Conservation (phyloP, 2,888 invertebrate species). For the Cyclophora punctaria region DNA sequence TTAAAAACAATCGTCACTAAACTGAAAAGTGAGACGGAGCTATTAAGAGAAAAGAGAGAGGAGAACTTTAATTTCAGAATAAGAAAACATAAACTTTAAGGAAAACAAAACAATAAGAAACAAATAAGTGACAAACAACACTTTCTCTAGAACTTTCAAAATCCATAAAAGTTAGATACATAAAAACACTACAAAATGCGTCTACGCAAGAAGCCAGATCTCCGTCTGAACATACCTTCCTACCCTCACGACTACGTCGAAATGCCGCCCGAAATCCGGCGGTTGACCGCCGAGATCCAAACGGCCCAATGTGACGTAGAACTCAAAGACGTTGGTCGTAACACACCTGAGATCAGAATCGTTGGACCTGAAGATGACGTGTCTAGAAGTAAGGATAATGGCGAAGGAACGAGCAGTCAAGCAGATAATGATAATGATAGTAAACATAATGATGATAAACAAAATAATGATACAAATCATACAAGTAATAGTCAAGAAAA, state of each 20-base stretch:
- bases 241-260: slow-evolving; percentile 59
- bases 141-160: no score
- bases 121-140: neutral
- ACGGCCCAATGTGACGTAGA: neutral
- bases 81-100: neutral
- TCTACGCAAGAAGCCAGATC: slow-evolving; percentile 52
- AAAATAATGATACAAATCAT: no score
- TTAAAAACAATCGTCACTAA: no score
- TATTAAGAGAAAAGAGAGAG: no score
- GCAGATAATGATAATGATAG: no score
- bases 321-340: no score
- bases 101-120: neutral
- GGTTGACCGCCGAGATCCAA: slow-evolving; percentile 29
- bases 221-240: slow-evolving; percentile 49
- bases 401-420: no score
- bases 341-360: slow-evolving; percentile 52
- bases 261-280: slow-evolving; percentile 50
- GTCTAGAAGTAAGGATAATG: no score
- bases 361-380: slow-evolving; percentile 26
- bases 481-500: no score
- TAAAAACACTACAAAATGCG: slow-evolving; percentile 33
- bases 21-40: no score
- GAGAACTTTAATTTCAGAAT: neutral
- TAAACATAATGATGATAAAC: no score
- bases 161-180: no score